These are phyloP conservation scores for Lanistes nyassanus DNA, from an alignment of 1,140 invertebrate species.

Conservation along the genomic window DNA sequence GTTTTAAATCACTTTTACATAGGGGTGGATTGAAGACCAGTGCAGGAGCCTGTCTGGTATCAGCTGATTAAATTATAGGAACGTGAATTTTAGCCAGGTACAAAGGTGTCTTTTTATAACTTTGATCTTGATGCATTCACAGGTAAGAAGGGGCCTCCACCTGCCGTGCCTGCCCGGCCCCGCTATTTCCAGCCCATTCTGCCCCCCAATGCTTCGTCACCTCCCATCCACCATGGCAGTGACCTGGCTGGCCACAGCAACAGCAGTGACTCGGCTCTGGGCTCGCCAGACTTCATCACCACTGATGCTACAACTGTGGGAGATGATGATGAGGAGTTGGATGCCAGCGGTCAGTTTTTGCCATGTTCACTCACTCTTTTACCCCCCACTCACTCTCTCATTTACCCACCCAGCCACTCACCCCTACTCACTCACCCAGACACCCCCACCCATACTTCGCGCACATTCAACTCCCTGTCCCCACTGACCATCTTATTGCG, in stretches of 20 bases:
- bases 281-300: conserved; percentile 47
- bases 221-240: conserved; percentile 27
- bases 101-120: too few species aligned
- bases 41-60: too few species aligned
- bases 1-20: too few species aligned
- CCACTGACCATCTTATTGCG: too few species aligned
- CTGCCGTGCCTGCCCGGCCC: conserved; percentile 30
- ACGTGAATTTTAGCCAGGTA: too few species aligned
- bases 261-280: conserved; percentile 57
- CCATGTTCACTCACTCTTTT: neutral
- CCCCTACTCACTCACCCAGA: neutral
- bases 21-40: too few species aligned
- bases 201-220: conserved; percentile 10
- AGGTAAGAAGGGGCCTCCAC: conserved; percentile 21
- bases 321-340: conserved; percentile 30
- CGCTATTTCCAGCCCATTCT: conserved; percentile 38
- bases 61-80: too few species aligned
- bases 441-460: neutral
- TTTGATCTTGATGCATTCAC: neutral
- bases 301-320: conserved; percentile 33
- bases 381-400: neutral
- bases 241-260: conserved; percentile 35
- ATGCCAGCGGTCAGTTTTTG: conserved; percentile 14
- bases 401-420: neutral
- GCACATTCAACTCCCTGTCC: neutral